Percentiles rank a stretch among this genome's conserved stretches.
Evolutionary conservation across 1,140 invertebrate species (phyloP).

Genomic region (Achroia grisella): DNA sequence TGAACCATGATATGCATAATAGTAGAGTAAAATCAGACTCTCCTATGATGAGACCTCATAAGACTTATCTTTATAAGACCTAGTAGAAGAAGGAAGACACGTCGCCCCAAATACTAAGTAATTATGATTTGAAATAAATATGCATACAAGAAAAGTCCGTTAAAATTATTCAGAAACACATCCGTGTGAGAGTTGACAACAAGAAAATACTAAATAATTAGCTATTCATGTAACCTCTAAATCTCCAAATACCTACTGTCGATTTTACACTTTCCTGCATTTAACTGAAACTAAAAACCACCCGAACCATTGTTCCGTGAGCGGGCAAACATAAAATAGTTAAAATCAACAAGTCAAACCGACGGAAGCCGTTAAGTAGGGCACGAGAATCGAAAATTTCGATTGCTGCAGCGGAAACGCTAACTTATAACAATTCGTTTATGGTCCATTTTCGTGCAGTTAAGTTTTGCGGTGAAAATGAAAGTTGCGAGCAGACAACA

Average conservation of each 20-base stretch:
- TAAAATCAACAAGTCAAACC: slow-evolving; percentile 54
- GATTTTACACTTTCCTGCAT: slow-evolving; percentile 2
- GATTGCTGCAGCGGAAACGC: slow-evolving; percentile 15
- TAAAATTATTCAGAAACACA: no score
- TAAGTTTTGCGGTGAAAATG: slow-evolving; percentile 41
- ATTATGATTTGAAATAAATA: no score
- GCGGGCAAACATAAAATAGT: slow-evolving; percentile 45
- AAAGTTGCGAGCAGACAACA: slow-evolving; percentile 51
- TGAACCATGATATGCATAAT: no score
- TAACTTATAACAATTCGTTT: slow-evolving; percentile 6
- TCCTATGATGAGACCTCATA: no score
- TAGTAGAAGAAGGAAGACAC: no score
- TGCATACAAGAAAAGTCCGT: no score
- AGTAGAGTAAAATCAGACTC: no score
- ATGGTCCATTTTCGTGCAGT: slow-evolving; percentile 19
- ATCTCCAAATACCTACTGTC: not conserved
- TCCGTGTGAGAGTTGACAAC: no score
- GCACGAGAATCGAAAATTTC: slow-evolving; percentile 56
- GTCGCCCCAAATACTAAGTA: no score
- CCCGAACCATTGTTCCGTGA: slow-evolving; percentile 39
- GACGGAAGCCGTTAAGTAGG: slow-evolving; percentile 57
- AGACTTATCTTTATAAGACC: no score
- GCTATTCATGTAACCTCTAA: not conserved
- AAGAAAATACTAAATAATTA: not conserved
- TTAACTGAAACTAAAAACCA: not conserved